phyloP scores from a whole-genome alignment of 2,113 vertebrate species.

The Lanius ludovicianus region DNA sequence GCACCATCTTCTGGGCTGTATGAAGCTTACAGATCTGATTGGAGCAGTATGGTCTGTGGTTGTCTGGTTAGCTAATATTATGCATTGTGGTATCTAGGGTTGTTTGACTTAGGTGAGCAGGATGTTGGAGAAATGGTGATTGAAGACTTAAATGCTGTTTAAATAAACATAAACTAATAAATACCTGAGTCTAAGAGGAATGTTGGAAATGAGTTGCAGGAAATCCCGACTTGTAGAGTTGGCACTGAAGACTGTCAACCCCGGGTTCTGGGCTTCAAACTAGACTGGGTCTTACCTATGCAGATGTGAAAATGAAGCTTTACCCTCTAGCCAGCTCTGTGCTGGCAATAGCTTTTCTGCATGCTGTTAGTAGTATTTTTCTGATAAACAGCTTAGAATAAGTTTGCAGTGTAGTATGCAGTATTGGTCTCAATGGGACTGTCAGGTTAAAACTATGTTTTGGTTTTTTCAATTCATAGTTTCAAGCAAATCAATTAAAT shows the following conservation, averaged over 20 bases:
- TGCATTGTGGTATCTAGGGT: neutral
- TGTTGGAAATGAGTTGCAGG: neutral
- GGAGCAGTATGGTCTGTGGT: neutral
- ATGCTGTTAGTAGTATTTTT: neutral
- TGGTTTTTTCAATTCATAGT: neutral
- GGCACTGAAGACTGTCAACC: neutral
- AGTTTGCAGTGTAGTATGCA: neutral
- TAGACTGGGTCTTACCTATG: neutral
- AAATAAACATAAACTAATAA: neutral
- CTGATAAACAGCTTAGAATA: neutral
- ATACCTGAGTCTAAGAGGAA: neutral
- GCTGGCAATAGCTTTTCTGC: neutral
- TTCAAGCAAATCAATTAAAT: constrained; percentile 9
- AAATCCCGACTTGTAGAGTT: neutral
- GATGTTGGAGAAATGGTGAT: neutral
- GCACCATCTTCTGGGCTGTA: neutral
- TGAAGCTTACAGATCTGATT: neutral
- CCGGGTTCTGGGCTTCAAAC: neutral
- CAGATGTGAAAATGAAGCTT: neutral
- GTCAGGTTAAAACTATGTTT: neutral
- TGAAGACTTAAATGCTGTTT: neutral
- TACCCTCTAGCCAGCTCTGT: neutral
- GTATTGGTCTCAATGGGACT: neutral
- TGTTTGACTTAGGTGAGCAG: neutral
- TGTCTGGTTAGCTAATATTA: neutral